Base-by-base conservation (phyloP, 2,888 invertebrate genomes). In the Ophion slaviceki region DNA sequence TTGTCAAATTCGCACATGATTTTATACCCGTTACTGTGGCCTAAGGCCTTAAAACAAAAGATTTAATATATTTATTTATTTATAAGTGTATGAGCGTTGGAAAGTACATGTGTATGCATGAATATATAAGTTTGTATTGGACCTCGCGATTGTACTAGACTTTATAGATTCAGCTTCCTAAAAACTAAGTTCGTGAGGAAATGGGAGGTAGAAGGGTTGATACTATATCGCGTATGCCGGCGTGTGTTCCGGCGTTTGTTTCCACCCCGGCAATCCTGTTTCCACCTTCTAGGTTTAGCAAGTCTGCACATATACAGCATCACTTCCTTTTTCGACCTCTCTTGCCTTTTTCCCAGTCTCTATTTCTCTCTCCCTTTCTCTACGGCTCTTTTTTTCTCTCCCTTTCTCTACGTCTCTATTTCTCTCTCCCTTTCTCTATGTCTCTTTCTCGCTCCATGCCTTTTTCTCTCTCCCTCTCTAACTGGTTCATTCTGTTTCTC, bases 211-310 rank as follows among this genome's bases (percentile, higher is more conserved):
- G 17, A 71, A 64, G 62, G 28, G 61, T 75, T 72, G 71, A 82
- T 79, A 72, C 75, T 79, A 79, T 71, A 77, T 70, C 82, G 85
- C 70, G 84, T 84, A 61, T 57, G 36, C 59, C 24, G 71, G 74
- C 61, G 66, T 67, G 36, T 72, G 70, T 82, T 72, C 78, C 59
- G 72, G 61, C 59, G 24, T 62, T 77, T 77, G 66, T 70, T 82
- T 72, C 67, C 28, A 77, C 20, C 62, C 72, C 59, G 32, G 72
- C 57, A 78, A 82, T 59, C 77, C 32, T 71, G 70, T 78, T 82
- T 77, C n/a, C 70, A 71, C 57, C 71, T 47, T 40, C 72, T 79
- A 20, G 32, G 47, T 53, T 68, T 70, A 82, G 32, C 59, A 47
- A 78, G 40, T 82, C 62, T 70, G 47, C 64, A 20, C 62, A 82